A percentile compares a stretch with the other conserved stretches of the same genome.
Conservation (phyloP, 2,797 vertebrate species). For the Parambassis ranga region DNA sequence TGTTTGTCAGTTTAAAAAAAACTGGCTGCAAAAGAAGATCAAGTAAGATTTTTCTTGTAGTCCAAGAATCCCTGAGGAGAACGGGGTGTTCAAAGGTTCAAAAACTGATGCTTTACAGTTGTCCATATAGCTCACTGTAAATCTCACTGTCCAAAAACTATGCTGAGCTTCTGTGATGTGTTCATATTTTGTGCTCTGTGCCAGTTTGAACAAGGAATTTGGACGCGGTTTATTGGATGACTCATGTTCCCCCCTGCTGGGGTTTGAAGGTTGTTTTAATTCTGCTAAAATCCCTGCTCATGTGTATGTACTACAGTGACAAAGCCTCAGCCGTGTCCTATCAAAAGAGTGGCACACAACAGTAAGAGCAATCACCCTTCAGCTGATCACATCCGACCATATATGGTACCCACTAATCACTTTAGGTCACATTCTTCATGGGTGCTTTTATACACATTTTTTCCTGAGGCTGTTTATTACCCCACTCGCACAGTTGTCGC, state of each 20-base stretch:
- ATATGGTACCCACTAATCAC: constrained; percentile 62
- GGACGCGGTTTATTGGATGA: constrained; percentile 32
- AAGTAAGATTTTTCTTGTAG: neutral
- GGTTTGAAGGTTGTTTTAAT: constrained; percentile 36
- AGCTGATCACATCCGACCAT: constrained; percentile 58
- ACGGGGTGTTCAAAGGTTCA: neutral
- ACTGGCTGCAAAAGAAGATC: constrained; percentile 10
- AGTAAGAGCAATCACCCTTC: constrained; percentile 44
- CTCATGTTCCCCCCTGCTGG: constrained; percentile 26
- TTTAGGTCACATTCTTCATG: constrained; percentile 51
- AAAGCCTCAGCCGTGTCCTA: constrained; percentile 23
- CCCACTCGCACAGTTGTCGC: constrained; percentile 32
- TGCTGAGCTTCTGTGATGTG: neutral
- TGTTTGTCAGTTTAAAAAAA: constrained; percentile 29
- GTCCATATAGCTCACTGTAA: neutral
- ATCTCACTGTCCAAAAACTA: neutral
- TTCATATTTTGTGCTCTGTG: neutral
- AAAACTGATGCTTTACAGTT: neutral
- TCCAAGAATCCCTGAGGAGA: neutral
- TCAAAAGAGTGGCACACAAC: constrained; percentile 18
- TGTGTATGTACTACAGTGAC: constrained; percentile 20
- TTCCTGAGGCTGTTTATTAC: constrained; percentile 60
- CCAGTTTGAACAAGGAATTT: constrained; percentile 8
- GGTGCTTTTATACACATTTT: constrained; percentile 32
- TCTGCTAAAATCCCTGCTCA: constrained; percentile 8